Evolutionary conservation across 2,797 vertebrate species (phyloP), one percentile per base, ranked within the genome.

Genomic region (Crax fasciolata): DNA sequence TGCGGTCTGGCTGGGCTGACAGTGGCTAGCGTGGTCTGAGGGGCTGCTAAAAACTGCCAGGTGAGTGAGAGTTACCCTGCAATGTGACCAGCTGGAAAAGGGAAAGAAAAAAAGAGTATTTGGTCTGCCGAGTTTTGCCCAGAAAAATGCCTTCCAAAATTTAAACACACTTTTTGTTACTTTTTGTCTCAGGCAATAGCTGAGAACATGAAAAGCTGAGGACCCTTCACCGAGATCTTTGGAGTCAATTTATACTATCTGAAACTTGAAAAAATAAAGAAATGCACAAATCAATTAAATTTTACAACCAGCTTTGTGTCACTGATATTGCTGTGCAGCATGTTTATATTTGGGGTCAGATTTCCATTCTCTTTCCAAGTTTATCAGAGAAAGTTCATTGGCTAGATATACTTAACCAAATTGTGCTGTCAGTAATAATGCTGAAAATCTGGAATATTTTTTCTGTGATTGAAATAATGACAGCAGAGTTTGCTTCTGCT

Each of bases 241-340:
- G 46, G 38, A 58, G 35, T 80, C 93, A 97, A 92, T 95, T 95
- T 63, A 35, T 52, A 73, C 35, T 90, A 52, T 28, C 28, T 65
- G 43, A 91, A 91, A 94, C 72, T 87, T 41, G 18, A 79, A 93
- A 95, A 96, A 93, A 94, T 74, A 85, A 54, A 58, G 43, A 91
- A 95, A 90, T 58, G 65, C 30, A n/a, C 8, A 92, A 84, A 63
- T 73, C 32, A n/a, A 77, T 58, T 71, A 87, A 62, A 91, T 78
- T 82, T 79, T 92, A 51, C 91, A 95, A 61, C 15, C 68, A 81
- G 73, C 13, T 85, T 67, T 87, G 62, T 72, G 59, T 89, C 79
- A 84, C 25, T 68, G 51, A 84, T 41, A 83, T 57, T 89, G 32
- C 44, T 82, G 63, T 73, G 87, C 72, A 54, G 41, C 93, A 91